Percentiles rank a stretch among this genome's conserved stretches.
phyloP scores from a whole-genome alignment of 2,888 invertebrate genomes.

The Agrochola macilenta region DNA sequence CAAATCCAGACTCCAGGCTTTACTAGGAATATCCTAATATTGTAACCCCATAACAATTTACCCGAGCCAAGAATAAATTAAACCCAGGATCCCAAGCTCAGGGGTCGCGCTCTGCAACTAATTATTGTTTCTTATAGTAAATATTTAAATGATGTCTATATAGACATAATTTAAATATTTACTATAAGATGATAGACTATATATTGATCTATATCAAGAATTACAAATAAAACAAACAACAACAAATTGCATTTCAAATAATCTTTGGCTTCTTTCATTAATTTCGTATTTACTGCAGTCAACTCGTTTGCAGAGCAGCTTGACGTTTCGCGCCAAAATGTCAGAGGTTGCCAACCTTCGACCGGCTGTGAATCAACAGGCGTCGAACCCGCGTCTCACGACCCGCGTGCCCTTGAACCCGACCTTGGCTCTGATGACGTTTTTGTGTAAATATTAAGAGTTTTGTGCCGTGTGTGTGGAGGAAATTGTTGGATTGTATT shows the following conservation, averaged over 20 bases:
- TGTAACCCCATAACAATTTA: too few relatives aligned
- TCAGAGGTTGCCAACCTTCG: conserved; percentile 85
- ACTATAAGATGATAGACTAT: too few relatives aligned
- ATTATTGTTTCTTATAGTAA: too few relatives aligned
- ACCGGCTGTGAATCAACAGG: conserved; percentile 79
- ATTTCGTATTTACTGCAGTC: conserved; percentile 43
- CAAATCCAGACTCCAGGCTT: neutral
- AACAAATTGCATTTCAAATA: conserved; percentile 21
- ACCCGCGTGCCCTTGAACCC: conserved; percentile 73
- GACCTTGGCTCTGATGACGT: conserved; percentile 69
- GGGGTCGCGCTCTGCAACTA: neutral
- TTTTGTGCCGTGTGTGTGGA: conserved; percentile 16
- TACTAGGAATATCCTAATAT: neutral
- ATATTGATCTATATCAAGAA: too few relatives aligned
- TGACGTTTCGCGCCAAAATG: conserved; percentile 72
- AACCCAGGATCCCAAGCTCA: neutral
- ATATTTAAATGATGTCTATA: too few relatives aligned
- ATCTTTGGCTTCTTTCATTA: conserved; percentile 33
- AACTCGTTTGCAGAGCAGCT: conserved; percentile 56
- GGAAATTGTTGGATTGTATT: conserved; percentile 1
- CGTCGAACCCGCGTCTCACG: conserved; percentile 82
- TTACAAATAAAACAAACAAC: neutral
- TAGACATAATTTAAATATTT: too few relatives aligned
- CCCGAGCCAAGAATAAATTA: neutral
- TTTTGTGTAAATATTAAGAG: conserved; percentile 61